Evolutionary conservation across 2,113 vertebrate genomes (phyloP).

Genomic region (Crotalus helleri): DNA sequence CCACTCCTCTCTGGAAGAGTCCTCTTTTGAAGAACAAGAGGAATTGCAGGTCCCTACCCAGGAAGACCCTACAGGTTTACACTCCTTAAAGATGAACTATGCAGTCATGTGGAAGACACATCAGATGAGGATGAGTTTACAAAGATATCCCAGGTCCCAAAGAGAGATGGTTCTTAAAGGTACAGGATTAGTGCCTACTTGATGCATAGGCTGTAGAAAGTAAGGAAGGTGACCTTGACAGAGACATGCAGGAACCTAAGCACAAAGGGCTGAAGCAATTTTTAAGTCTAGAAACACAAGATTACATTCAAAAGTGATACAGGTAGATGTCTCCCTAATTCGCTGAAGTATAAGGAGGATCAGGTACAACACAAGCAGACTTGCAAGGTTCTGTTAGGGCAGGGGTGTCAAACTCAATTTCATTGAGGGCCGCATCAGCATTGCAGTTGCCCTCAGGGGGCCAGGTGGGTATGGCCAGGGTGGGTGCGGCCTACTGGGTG

Average conservation of each 20-base stretch:
- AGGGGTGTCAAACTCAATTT: no score
- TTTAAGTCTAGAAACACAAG: neutral
- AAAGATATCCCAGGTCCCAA: neutral
- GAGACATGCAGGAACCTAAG: neutral
- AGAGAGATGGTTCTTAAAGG: neutral
- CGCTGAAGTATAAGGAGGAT: neutral
- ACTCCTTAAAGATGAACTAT: neutral
- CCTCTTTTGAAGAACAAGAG: neutral
- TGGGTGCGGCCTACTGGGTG: no score
- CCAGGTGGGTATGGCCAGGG: no score
- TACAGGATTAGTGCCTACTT: neutral
- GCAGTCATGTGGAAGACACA: neutral
- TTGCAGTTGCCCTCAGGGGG: no score
- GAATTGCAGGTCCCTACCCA: neutral
- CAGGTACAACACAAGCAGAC: neutral
- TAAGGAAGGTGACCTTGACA: neutral
- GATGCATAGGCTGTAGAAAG: neutral
- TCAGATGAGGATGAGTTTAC: neutral
- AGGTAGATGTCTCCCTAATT: neutral
- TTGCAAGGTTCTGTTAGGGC: neutral
- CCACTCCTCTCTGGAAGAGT: neutral
- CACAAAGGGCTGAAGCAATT: neutral
- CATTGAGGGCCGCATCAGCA: no score
- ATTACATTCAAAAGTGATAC: neutral
- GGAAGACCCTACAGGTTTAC: neutral